These are phyloP conservation scores for Cenopis cana DNA, from an alignment of 2,888 invertebrate genomes.

Conservation along the genomic window DNA sequence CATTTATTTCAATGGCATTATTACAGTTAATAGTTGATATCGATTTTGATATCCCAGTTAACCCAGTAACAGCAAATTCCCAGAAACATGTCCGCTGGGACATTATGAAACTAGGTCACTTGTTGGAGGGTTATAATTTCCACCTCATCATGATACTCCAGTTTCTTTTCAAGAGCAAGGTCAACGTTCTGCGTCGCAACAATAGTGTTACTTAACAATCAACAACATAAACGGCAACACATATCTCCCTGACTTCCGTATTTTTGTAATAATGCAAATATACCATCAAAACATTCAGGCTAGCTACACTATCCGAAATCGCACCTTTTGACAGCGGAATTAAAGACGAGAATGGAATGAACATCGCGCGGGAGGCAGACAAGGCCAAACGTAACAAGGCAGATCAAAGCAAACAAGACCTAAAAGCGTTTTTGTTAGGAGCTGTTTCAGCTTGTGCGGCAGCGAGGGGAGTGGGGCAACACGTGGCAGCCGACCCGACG, in stretches of 20 bases:
- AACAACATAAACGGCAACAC: slow-evolving; percentile 28
- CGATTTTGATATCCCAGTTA: slow-evolving; percentile 13
- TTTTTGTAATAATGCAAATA: slow-evolving; percentile 44
- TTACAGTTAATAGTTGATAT: slow-evolving; percentile 17
- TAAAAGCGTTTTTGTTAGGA: slow-evolving; percentile 52
- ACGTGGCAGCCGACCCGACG: slow-evolving; percentile 73
- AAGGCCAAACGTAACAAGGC: slow-evolving; percentile 61
- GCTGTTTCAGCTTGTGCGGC: slow-evolving; percentile 52
- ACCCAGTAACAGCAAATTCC: slow-evolving; percentile 17
- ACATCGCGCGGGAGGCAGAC: slow-evolving; percentile 54
- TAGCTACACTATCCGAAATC: slow-evolving; percentile 50
- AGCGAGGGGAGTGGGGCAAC: slow-evolving; percentile 60
- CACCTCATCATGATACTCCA: slow-evolving; percentile 8
- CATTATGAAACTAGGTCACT: slow-evolving; percentile 35
- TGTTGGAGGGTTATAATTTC: slow-evolving; percentile 9
- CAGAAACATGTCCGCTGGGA: slow-evolving; percentile 28
- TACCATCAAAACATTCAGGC: slow-evolving; percentile 39
- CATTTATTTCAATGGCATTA: too few species aligned
- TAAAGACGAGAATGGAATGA: slow-evolving; percentile 55
- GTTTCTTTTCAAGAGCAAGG: slow-evolving; percentile 22
- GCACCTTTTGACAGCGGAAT: slow-evolving; percentile 55
- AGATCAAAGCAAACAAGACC: slow-evolving; percentile 57
- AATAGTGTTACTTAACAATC: slow-evolving; percentile 33
- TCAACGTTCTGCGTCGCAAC: slow-evolving; percentile 26
- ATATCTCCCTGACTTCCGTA: slow-evolving; percentile 38